These are phyloP conservation scores for Clarias magur DNA, from an alignment of 2,113 vertebrate genomes.

Conservation along the genomic window DNA sequence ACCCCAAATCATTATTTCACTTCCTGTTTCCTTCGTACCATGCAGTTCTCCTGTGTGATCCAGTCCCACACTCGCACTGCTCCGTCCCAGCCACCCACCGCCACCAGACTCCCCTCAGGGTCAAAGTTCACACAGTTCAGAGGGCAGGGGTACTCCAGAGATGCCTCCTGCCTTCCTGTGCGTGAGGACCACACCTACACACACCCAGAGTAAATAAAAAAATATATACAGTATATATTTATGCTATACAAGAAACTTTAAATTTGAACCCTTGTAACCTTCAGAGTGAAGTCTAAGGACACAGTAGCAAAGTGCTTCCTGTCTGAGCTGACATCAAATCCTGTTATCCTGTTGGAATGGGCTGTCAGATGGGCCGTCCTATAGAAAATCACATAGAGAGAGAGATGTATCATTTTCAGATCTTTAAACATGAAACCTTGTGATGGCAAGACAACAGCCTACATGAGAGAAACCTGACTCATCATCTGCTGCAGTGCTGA, in stretches of 20 bases:
- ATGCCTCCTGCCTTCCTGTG: constrained; percentile 63
- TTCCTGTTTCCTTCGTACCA: constrained; percentile 56
- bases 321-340: constrained; percentile 75
- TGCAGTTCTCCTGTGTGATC: constrained; percentile 63
- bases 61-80: constrained; percentile 72
- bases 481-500: too few species aligned
- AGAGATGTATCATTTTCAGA: background rate
- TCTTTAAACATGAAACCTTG: background rate
- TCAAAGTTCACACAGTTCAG: constrained; percentile 83
- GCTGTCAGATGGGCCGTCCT: constrained; percentile 75
- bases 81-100: constrained; percentile 80
- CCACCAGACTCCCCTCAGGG: constrained; percentile 72
- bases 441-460: background rate
- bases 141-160: constrained; percentile 63
- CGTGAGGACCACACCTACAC: constrained; percentile 80
- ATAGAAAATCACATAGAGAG: constrained; percentile 3
- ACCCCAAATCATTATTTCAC: background rate
- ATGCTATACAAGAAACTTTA: background rate
- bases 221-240: background rate
- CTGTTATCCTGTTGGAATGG: constrained; percentile 77
- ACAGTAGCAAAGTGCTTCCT: constrained; percentile 76
- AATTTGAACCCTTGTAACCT: constrained; percentile 66
- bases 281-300: constrained; percentile 79
- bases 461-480: too few species aligned
- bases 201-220: background rate